Base-by-base conservation (phyloP, 2,888 invertebrate genomes). In the Notodonta dromedarius region DNA sequence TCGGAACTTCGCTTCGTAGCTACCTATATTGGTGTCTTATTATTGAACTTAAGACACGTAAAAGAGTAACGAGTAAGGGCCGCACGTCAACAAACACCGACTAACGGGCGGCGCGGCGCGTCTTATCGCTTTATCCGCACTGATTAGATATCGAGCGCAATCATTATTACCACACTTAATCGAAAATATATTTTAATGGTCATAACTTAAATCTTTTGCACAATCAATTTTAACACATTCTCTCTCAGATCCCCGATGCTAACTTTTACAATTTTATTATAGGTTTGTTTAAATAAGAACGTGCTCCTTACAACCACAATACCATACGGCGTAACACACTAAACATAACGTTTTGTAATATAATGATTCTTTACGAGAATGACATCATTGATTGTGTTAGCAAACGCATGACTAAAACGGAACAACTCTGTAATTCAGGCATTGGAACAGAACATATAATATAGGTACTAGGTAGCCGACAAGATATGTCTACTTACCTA, bases 91-190 rank as follows among this genome's bases (percentile, higher is more conserved):
- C 77, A 80, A 85, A 86, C 84, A 83, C 82, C 77, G 83, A 86
- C 82, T 83, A 71, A 78, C 77, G 77, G 71, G 76, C 79, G 70
- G 70, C 71, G 76, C 79, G 70, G 70, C 71, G 61, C 71, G 70
- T 78, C 82, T 84, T 90, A 90, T 90, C 89, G 71, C 74, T 71
- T 83, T 89, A 90, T 89, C 89, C 73, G 67, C 63, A 68, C 76
- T 80, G 91, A 91, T 91, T 84, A 91, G 91, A 91, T 91, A 89
- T 71, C 68, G 71, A 65, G 80, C 71, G 82, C 81, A 87, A 84
- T 91, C 87, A 89, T 89, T 88, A 88, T 86, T 82, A 79, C 77
- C 24, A 24, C 24, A 24, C 24, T 24, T 90, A 90, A 91, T 91
- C 88, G 81, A 77, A 83, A 80, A 78, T 76, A 80, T 79, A 82